Base-by-base conservation (phyloP, 2,797 vertebrate genomes). In the Acanthurus lineatus region DNA sequence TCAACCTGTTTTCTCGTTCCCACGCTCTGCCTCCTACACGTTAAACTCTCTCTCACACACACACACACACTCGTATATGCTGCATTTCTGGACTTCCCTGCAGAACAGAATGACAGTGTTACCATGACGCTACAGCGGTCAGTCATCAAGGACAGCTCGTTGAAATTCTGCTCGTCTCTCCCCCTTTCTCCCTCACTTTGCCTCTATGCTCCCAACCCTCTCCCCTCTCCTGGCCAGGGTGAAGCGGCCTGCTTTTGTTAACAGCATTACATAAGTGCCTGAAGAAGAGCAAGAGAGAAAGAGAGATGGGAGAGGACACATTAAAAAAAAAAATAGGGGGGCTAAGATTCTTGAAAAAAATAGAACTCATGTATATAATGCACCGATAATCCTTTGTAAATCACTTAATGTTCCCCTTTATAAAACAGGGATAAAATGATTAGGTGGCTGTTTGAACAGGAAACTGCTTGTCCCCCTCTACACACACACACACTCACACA, bases 361-460 rank as follows among this genome's bases (percentile, higher is more conserved):
- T 81, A 51, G 38, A 86, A 54, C 63, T 82, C 60, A 45, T 89
- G 83, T 89, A 90, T 90, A 86, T 86, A 90, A 91, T 87, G 86
- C 88, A 82, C 77, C 86, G 68, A 87, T 94, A 93, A 93, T 92
- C 86, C 90, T 84, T 81, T 75, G 76, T 88, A 91, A 93, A 90
- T 87, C 73, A 88, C 85, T 89, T 91, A 93, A 89, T 89, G 91
- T 91, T 81, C 32, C 40, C 74, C 80, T 91, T 86, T 89, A 86
- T 87, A 92, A 87, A 88, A 84, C 72, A 81, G 81, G 89, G 91
- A 89, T 92, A 89, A 92, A 93, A 93, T 91, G 86, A 93, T 93
- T 91, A 89, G 79, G 60, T 64, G 69, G 70, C 70, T 69, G 83
- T 88, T 84, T 89, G 75, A 84, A 71, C 81, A 87, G 71, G 81